Conservation (phyloP, 2,888 invertebrate species). For the Ditylenchus weischeri region DNA sequence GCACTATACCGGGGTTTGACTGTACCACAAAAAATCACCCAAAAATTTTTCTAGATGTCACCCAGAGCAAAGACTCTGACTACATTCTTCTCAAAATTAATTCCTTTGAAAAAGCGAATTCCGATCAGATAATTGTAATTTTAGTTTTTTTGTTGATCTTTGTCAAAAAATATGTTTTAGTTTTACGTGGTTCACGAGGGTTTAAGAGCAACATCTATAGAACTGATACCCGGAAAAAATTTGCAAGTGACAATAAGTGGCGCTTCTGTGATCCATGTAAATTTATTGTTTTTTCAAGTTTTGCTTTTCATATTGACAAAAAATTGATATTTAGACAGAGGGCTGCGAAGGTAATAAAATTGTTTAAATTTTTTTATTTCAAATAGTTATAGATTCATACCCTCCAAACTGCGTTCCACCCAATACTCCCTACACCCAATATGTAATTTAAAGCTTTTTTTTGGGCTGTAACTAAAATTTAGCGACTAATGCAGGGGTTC, state of each 20-base stretch:
- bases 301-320: too few species aligned
- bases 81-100: slow-evolving; percentile 24
- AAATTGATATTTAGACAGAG: not conserved
- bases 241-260: slow-evolving; percentile 25
- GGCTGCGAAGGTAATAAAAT: slow-evolving; percentile 2
- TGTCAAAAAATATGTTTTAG: slow-evolving; percentile 2
- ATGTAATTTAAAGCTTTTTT: not conserved
- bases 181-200: slow-evolving; percentile 21
- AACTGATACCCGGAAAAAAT: slow-evolving; percentile 22
- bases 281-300: too few species aligned
- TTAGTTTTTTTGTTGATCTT: not conserved
- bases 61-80: slow-evolving; percentile 13
- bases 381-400: not conserved
- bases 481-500: too few species aligned
- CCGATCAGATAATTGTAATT: not conserved
- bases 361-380: not conserved
- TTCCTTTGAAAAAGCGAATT: slow-evolving; percentile 9
- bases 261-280: slow-evolving; percentile 18
- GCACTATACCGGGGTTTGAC: too few species aligned
- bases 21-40: too few species aligned
- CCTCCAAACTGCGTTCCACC: not conserved
- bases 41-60: not conserved
- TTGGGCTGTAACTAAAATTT: too few species aligned
- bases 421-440: not conserved
- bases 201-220: slow-evolving; percentile 12